Conservation (phyloP, 1,140 invertebrate genomes). For the Procambarus virginalis region DNA sequence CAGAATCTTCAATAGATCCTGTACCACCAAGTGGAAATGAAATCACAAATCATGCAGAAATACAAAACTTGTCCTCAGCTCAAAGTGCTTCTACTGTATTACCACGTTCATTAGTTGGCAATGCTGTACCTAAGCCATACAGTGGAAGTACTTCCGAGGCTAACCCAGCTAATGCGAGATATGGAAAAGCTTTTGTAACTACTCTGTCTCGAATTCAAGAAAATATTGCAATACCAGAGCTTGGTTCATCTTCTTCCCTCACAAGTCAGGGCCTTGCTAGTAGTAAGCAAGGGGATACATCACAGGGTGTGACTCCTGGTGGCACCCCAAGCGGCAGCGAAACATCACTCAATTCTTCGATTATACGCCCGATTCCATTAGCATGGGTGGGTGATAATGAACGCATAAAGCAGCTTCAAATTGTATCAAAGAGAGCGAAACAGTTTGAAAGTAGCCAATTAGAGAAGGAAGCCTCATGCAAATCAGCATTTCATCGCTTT, state of each 20-base stretch:
- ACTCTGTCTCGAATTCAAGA: conserved; percentile 81
- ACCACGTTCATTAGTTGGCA: conserved; percentile 65
- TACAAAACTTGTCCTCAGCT: not conserved
- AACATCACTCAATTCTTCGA: conserved; percentile 57
- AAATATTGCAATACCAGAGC: conserved; percentile 75
- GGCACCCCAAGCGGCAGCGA: conserved; percentile 63
- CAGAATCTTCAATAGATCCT: conserved; percentile 1
- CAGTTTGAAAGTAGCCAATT: conserved; percentile 82
- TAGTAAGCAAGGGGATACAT: conserved; percentile 61
- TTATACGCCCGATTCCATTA: conserved; percentile 52
- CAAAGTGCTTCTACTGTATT: conserved; percentile 14
- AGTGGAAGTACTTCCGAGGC: conserved; percentile 42
- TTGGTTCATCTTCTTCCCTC: conserved; percentile 68
- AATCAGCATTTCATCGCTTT: conserved; percentile 82
- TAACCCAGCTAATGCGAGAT: conserved; percentile 28
- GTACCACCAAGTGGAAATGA: not conserved
- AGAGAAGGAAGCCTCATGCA: conserved; percentile 75
- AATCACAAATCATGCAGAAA: not conserved
- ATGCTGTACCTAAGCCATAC: conserved; percentile 70
- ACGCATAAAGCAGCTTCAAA: conserved; percentile 70
- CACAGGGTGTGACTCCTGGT: conserved; percentile 26
- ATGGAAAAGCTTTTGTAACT: conserved; percentile 76
- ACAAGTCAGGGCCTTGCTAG: conserved; percentile 72
- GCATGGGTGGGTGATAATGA: conserved; percentile 71
- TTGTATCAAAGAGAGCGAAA: conserved; percentile 78